Percentiles rank a stretch among this genome's conserved stretches.
phyloP scores from a whole-genome alignment of 2,888 invertebrate genomes.

The Cyclophora punctaria region DNA sequence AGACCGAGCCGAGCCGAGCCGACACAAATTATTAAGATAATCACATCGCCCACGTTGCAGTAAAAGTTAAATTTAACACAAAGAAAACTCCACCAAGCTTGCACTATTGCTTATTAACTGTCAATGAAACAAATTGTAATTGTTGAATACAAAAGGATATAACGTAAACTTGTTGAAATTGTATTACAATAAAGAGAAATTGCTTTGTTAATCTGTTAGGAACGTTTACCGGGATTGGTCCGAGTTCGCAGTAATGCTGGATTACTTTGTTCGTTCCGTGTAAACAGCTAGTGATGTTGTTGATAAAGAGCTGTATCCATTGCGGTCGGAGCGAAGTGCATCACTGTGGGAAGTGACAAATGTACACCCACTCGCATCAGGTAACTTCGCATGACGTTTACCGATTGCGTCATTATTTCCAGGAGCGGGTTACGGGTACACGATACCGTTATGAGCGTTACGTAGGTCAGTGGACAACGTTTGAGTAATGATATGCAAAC shows the following conservation, averaged over 20 bases:
- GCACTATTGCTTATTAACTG: constrained; percentile 25
- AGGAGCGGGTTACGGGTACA: neutral
- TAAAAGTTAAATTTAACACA: constrained; percentile 30
- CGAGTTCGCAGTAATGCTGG: too few relatives aligned
- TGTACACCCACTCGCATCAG: constrained; percentile 12
- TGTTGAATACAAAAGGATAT: constrained; percentile 1
- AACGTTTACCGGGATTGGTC: neutral
- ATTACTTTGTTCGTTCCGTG: too few relatives aligned
- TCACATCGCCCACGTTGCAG: constrained; percentile 32
- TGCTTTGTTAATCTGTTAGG: neutral
- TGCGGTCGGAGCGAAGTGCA: constrained; percentile 15
- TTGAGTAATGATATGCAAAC: too few relatives aligned
- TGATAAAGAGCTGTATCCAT: constrained; percentile 4
- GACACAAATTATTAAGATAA: constrained; percentile 41
- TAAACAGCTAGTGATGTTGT: neutral
- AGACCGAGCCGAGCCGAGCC: constrained; percentile 4
- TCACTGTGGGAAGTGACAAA: constrained; percentile 21
- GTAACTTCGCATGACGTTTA: constrained; percentile 14
- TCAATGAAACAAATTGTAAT: constrained; percentile 21
- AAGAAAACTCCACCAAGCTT: constrained; percentile 21
- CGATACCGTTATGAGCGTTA: too few relatives aligned
- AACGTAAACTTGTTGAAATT: neutral
- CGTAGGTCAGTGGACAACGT: too few relatives aligned
- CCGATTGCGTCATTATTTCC: constrained; percentile 4
- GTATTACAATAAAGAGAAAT: neutral